Evolutionary conservation across 1,140 invertebrate species (phyloP).

Genomic region (Cydia splendana): DNA sequence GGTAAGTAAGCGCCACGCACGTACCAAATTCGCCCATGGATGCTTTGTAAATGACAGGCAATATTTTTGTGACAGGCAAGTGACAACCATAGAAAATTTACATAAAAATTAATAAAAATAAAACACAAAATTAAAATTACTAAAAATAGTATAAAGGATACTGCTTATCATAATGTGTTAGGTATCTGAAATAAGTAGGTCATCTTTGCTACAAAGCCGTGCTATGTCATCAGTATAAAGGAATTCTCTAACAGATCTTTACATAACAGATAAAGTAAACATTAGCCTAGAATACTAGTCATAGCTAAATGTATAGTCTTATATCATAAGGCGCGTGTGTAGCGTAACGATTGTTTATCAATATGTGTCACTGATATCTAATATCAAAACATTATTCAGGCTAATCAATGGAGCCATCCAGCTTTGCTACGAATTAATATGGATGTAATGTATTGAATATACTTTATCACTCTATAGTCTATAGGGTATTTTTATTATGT

Average conservation of each 20-base stretch:
- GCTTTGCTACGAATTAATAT: background rate
- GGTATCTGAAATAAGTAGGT: background rate
- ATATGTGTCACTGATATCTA: conserved; percentile 12
- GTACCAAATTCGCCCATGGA: too few relatives aligned
- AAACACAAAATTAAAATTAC: too few relatives aligned
- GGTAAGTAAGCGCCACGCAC: too few relatives aligned
- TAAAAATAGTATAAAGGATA: too few relatives aligned
- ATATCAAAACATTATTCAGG: background rate
- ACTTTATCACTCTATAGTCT: background rate
- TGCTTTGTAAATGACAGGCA: too few relatives aligned
- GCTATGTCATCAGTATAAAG: background rate
- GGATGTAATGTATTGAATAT: background rate
- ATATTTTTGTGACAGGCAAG: too few relatives aligned
- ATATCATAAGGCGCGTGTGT: conserved; percentile 1
- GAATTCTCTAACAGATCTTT: background rate
- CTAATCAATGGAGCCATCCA: conserved; percentile 37
- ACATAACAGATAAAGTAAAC: background rate
- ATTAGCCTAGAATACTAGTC: conserved; percentile 8
- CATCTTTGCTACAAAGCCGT: background rate
- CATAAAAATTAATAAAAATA: too few relatives aligned
- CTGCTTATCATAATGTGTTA: background rate
- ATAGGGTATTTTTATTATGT: background rate
- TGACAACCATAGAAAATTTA: too few relatives aligned
- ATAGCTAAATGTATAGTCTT: background rate
- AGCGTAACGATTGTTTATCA: conserved; percentile 14